Conservation (phyloP, 2,113 vertebrate species). For the Charadrius vociferus region DNA sequence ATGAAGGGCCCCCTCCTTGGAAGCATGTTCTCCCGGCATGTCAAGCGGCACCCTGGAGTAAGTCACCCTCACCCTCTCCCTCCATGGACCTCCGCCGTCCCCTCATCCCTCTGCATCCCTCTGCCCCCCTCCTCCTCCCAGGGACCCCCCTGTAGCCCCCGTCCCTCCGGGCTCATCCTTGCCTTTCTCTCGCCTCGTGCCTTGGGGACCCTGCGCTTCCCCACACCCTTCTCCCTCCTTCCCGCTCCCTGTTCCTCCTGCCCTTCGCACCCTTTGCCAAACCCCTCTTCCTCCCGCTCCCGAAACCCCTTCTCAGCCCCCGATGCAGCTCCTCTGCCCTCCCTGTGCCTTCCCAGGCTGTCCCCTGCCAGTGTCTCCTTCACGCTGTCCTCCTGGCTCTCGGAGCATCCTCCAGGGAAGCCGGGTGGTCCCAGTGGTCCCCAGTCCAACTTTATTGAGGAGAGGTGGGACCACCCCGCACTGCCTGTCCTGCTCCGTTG, state of each 20-base stretch:
- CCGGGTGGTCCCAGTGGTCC: accelerated
- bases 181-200: accelerated
- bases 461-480: background rate
- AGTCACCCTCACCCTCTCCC: background rate
- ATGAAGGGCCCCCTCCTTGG: background rate
- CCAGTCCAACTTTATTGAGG: background rate
- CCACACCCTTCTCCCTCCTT: no score
- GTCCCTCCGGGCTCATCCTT: accelerated
- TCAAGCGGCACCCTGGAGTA: conserved; percentile 51
- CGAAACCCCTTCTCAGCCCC: background rate
- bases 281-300: background rate
- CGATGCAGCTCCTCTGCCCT: background rate
- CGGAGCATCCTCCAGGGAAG: background rate
- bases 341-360: background rate
- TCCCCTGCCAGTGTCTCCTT: background rate
- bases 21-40: conserved; percentile 1
- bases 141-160: no score
- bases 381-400: background rate
- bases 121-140: background rate
- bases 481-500: background rate
- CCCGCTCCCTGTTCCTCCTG: background rate
- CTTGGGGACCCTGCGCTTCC: background rate
- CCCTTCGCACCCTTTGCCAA: accelerated
- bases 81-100: background rate
- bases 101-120: background rate